Percentiles rank a stretch among this genome's conserved stretches.
Conservation (phyloP, 2,113 vertebrate species). For the Neolamprologus caudopunctatus region DNA sequence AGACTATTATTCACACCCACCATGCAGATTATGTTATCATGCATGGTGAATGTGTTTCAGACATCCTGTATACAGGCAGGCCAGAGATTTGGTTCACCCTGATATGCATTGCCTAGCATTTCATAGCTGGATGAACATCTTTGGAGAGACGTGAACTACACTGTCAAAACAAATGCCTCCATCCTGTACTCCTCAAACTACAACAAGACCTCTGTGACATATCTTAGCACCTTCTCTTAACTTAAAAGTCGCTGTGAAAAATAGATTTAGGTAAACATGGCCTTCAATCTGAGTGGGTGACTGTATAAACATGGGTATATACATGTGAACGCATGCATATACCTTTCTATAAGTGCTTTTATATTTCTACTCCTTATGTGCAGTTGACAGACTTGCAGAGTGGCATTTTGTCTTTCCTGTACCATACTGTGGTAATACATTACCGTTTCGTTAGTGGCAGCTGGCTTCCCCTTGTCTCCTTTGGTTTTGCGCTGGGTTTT, state of each 20-base stretch:
- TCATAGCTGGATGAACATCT: background rate
- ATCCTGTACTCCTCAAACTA: background rate
- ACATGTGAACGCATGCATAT: background rate
- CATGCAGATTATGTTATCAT: background rate
- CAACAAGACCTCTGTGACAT: background rate
- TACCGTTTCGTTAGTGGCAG: constrained; percentile 29
- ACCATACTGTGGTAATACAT: background rate
- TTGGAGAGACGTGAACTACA: background rate
- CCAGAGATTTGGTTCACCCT: background rate
- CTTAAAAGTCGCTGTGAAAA: background rate
- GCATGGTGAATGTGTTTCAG: background rate
- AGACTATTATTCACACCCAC: background rate
- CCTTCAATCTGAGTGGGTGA: background rate
- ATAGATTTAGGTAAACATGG: background rate
- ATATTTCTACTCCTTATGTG: background rate
- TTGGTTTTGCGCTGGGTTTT: constrained; percentile 66
- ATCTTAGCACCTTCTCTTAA: background rate
- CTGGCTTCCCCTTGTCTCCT: constrained; percentile 55
- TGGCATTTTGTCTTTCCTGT: background rate
- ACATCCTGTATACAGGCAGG: background rate
- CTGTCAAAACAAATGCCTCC: background rate
- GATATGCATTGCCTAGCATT: background rate
- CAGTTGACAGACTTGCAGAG: background rate
- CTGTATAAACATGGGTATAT: background rate
- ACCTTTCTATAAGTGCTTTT: background rate